These are phyloP conservation scores for Orthonyx spaldingii DNA, from an alignment of 2,113 vertebrate species.

Conservation along the genomic window DNA sequence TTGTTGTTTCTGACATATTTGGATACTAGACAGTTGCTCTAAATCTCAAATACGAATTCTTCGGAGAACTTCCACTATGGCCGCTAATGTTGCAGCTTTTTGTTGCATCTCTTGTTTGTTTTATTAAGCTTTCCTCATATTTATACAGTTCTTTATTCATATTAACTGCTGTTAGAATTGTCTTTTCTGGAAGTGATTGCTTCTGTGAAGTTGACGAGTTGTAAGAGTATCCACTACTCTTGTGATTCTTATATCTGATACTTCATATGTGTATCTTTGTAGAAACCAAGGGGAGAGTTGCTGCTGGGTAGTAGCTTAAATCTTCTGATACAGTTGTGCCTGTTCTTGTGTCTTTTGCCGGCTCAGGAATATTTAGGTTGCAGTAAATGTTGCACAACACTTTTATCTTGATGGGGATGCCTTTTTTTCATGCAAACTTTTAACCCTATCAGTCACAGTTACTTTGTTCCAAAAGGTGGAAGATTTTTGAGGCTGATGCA, in stretches of 20 bases:
- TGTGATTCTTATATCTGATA: not conserved
- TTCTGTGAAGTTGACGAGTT: not conserved
- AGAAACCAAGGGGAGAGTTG: not conserved
- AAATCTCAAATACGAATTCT: not conserved
- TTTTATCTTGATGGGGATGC: not conserved
- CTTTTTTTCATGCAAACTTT: not conserved
- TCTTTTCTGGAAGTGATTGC: not conserved
- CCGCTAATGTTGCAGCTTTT: not conserved
- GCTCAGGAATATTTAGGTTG: not conserved
- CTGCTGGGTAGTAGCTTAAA: not conserved
- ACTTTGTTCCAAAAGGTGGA: not conserved
- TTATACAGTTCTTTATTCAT: not conserved
- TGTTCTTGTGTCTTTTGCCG: not conserved
- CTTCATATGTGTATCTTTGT: not conserved
- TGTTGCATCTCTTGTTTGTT: not conserved
- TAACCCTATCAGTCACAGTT: not conserved
- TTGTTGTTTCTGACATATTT: not conserved
- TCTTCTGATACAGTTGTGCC: not conserved
- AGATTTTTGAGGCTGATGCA: not conserved
- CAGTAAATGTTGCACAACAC: not conserved
- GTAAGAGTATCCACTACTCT: not conserved
- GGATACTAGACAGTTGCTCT: fast-evolving
- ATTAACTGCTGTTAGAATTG: no score
- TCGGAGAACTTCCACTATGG: not conserved
- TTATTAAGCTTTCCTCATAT: not conserved